Conservation (phyloP, 2,113 vertebrate species). For the Megaptera novaeangliae region DNA sequence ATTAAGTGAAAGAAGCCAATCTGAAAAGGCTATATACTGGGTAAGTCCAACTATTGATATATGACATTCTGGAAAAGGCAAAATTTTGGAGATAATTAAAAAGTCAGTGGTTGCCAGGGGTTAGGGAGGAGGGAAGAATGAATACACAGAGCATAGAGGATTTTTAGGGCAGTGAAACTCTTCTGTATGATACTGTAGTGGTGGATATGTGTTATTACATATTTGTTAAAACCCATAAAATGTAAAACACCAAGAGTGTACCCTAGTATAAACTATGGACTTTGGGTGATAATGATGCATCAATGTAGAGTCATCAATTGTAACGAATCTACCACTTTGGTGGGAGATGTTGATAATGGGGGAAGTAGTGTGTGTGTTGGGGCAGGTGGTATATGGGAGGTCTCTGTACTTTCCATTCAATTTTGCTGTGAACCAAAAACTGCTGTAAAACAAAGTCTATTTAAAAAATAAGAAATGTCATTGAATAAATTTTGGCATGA, state of each 20-base stretch:
- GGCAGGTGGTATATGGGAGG: background rate
- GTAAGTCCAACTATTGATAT: background rate
- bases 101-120: background rate
- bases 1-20: background rate
- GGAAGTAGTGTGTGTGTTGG: background rate
- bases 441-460: background rate
- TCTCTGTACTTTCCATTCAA: background rate
- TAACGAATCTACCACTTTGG: background rate
- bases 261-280: background rate
- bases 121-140: background rate
- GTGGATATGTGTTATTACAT: background rate
- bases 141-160: background rate
- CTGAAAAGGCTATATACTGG: background rate
- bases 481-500: background rate
- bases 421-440: background rate
- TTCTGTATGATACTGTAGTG: background rate
- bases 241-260: background rate
- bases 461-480: background rate
- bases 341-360: background rate
- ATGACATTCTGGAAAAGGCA: background rate
- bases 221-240: background rate
- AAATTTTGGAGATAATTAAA: background rate
- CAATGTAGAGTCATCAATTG: background rate
- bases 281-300: background rate
- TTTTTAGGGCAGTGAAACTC: background rate